Conservation (phyloP, 23 tunicate genomes). For the Botrylloides violaceus region DNA sequence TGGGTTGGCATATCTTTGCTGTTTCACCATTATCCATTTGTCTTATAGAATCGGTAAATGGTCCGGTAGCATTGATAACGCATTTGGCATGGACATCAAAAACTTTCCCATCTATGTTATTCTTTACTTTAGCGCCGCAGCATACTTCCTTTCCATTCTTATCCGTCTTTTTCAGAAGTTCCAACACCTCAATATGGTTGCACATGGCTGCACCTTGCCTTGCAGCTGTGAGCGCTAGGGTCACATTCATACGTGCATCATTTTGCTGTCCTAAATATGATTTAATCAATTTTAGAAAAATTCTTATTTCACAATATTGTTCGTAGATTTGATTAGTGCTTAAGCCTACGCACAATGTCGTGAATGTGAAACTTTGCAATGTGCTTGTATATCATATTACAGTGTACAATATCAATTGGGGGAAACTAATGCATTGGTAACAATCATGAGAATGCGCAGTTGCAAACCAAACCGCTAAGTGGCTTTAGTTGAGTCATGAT, state of each 20-base stretch:
- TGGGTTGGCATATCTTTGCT: conserved; percentile 79
- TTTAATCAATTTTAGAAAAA: too few species aligned
- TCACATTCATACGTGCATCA: conserved; percentile 86
- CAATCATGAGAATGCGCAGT: too few species aligned
- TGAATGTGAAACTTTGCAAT: too few species aligned
- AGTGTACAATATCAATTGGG: too few species aligned
- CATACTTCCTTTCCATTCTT: conserved; percentile 42
- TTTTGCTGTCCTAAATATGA: conserved; percentile 95
- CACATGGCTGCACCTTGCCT: conserved; percentile 86
- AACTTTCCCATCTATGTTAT: conserved; percentile 50
- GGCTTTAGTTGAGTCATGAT: too few species aligned
- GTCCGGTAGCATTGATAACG: conserved; percentile 88
- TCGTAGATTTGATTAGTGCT: too few species aligned
- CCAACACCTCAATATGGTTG: conserved; percentile 72
- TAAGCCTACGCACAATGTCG: too few species aligned
- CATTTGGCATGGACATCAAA: conserved; percentile 74
- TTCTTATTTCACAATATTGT: too few species aligned
- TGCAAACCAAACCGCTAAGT: too few species aligned
- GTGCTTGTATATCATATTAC: too few species aligned
- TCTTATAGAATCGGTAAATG: conserved; percentile 76
- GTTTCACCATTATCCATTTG: conserved; percentile 53
- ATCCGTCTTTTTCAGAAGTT: conserved; percentile 48
- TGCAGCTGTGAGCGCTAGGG: conserved; percentile 83
- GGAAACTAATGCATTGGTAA: too few species aligned
- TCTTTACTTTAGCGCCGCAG: conserved; percentile 68